These are phyloP conservation scores for Bombus confusus DNA, from an alignment of 1,140 invertebrate species.

Conservation along the genomic window DNA sequence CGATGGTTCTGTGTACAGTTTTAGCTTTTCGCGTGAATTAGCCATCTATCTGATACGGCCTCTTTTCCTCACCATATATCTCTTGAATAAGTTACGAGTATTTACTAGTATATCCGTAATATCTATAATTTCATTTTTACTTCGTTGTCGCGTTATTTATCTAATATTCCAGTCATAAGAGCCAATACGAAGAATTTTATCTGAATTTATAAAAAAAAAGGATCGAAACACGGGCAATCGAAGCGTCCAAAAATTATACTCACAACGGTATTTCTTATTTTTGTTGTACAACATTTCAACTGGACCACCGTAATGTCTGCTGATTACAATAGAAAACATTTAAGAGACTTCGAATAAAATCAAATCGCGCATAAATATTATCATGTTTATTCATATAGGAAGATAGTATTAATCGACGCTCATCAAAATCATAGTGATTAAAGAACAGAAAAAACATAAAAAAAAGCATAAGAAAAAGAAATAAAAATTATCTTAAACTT, in stretches of 20 bases:
- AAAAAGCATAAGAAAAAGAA: background rate
- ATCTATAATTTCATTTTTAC: background rate
- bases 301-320: background rate
- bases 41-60: background rate
- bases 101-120: too few relatives aligned
- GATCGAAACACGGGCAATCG: background rate
- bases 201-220: background rate
- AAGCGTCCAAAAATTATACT: background rate
- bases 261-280: background rate
- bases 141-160: background rate
- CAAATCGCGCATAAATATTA: background rate
- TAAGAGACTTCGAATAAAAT: background rate
- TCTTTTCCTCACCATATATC: constrained; percentile 6
- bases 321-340: background rate
- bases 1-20: too few relatives aligned
- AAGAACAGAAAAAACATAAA: background rate
- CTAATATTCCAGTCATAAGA: background rate
- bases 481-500: background rate
- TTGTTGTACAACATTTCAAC: background rate
- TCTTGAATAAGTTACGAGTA: background rate
- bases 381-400: background rate
- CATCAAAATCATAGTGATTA: constrained; percentile 21
- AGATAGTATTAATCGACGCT: constrained; percentile 1
- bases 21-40: background rate
- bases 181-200: background rate